Base-by-base conservation (phyloP, 2,888 invertebrate species). In the Cremastinae sp. region DNA sequence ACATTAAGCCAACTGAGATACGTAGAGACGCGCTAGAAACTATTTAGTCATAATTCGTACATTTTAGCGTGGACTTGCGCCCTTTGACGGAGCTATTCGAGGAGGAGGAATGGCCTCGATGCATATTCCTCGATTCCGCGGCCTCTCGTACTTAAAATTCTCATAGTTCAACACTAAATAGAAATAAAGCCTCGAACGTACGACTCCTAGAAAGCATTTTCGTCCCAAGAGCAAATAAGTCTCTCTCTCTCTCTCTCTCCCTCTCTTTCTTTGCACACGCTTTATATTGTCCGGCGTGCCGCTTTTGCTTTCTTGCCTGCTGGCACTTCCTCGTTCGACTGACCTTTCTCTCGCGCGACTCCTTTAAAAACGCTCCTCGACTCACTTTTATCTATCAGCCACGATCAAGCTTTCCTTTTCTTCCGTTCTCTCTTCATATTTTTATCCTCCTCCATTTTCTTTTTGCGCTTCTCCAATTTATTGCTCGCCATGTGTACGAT, bases 311-410 rank as follows among this genome's bases (percentile, higher is more conserved):
- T 86, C 84, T 85, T 85, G 83, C 81, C 77, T 78, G 75, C 78
- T 74, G 79, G 79, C 79, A 85, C 84, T 87, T 88, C 87, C 86
- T 86, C 77, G 79, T 87, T 78, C 81, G 81, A 59, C 83, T 87
- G 86, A 88, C 85, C 87, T 87, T 87, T 87, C 86, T 85, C 87
- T 82, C 75, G 22, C 20, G 22, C 12, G 78, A 76, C 77, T 62
- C 73, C 78, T 80, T 73, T 75, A 72, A 74, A 16, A 56, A 66
- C 74, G 41, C 45, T 10, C 43, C 35, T 14, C 59, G 58, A 58
- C 37, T 49, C 73, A 65, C 62, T 69, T 66, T 62, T 62, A 72
- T 78, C 77, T 78, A 65, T 65, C 78, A 80, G 77, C 78, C 16
- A 22, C 62, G 62, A 71, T 75, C 71, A 41, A 47, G 51, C 59